Conservation (phyloP, 92 coral and sea anemone species). For the Heteractis magnifica region DNA sequence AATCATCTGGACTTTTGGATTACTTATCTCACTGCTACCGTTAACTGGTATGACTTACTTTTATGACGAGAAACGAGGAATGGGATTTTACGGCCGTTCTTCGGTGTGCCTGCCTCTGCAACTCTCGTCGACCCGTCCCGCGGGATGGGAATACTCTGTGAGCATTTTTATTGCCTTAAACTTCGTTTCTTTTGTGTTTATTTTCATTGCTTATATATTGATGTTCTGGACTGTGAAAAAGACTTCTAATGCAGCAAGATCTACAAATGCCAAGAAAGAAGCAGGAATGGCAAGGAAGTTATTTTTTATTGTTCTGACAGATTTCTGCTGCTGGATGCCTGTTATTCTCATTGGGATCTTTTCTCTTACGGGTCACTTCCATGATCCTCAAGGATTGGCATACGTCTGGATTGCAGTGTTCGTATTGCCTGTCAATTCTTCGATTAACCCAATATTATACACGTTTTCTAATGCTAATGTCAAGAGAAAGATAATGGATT, state of each 20-base stretch:
- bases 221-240: constrained; percentile 49
- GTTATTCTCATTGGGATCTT: constrained; percentile 57
- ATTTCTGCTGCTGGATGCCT: constrained; percentile 74
- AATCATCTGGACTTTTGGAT: constrained; percentile 19
- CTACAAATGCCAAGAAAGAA: constrained; percentile 50
- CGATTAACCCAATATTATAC: constrained; percentile 72
- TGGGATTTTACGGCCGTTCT: constrained; percentile 68
- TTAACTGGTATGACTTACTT: constrained; percentile 23
- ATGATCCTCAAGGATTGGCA: constrained; percentile 54
- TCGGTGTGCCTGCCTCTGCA: constrained; percentile 72
- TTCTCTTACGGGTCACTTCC: constrained; percentile 56
- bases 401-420: constrained; percentile 80
- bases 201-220: constrained; percentile 51
- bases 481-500: constrained; percentile 28
- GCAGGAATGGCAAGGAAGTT: constrained; percentile 52
- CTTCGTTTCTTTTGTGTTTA: constrained; percentile 57
- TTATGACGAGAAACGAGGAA: constrained; percentile 6
- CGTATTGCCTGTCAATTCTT: constrained; percentile 71
- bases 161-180: constrained; percentile 55
- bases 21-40: constrained; percentile 15
- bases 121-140: constrained; percentile 54
- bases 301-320: constrained; percentile 59
- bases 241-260: constrained; percentile 44
- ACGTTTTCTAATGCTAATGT: constrained; percentile 61
- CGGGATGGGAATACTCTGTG: constrained; percentile 75